Evolutionary conservation across 2,113 vertebrate species (phyloP), one percentile per base, ranked within the genome.

Genomic region (Podilymbus podiceps): DNA sequence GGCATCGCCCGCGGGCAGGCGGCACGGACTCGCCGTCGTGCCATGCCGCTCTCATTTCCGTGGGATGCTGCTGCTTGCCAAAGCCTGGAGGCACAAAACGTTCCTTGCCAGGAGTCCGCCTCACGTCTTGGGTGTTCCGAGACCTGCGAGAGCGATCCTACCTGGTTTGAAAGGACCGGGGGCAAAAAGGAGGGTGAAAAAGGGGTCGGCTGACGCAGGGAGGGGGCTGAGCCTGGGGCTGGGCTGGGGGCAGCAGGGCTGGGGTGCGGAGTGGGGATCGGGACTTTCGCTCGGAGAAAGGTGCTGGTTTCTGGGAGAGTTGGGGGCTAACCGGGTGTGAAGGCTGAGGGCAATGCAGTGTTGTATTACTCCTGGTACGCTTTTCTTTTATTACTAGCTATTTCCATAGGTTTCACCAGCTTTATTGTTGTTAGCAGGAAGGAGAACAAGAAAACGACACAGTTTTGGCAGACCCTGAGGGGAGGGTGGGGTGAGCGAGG

Each of bases 341-440:
- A 79, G 59, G 63, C 49, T 64, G 78, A 88, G 63, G 84, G 72
- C n/a, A 60, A n/a, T 10, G 5, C 1, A 5, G 75, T 71, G 47
- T 88, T 90, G 44, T 44, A 66, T 72, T 83, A 88, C 72, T 92
- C 89, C 89, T 81, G 60, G 38, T 55, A 56, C 3, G 12, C 77
- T 86, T 95, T 88, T 82, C 76, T 78, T 79, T 92, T 79, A 44
- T 92, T 89, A 90, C 53, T 22, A 55, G 47, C 38, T 24, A 89
- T 93, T 97, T 90, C 64, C 76, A 87, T 38, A 74, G 30, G 53
- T 95, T 93, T 77, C 79, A 95, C 67, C 38, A 71, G 46, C 91
- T 93, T 95, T 91, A 55, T 74, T 88, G 72, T 71, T 80, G 68
- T 77, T 71, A 74, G 56, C 33, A 66, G 90, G 42, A 92, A 80